phyloP scores from a whole-genome alignment of 2,113 vertebrate genomes.

The Ardeotis arabs region DNA sequence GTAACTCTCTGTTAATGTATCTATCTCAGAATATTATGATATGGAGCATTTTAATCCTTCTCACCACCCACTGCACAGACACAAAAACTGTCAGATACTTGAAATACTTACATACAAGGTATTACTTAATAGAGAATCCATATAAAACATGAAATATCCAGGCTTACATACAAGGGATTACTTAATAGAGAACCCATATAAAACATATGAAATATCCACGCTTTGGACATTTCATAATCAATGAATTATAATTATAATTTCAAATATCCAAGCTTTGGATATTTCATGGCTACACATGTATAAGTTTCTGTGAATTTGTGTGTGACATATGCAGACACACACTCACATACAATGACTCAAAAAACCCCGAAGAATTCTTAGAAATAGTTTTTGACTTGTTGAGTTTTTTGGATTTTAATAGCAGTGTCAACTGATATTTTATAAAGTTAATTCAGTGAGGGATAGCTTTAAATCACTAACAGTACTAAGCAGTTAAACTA shows the following conservation, averaged over 20 bases:
- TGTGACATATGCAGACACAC: neutral
- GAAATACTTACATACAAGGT: neutral
- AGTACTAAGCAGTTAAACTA: neutral
- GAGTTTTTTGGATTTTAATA: neutral
- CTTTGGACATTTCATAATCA: neutral
- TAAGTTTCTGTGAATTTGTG: neutral
- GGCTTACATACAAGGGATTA: neutral
- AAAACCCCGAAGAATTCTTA: neutral
- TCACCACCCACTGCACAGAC: neutral
- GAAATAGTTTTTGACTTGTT: neutral
- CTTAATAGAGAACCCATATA: neutral
- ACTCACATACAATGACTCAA: neutral
- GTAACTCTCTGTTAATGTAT: neutral
- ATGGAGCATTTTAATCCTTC: slow-evolving; percentile 47
- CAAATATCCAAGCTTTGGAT: neutral
- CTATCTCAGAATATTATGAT: slow-evolving; percentile 28
- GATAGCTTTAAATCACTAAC: neutral
- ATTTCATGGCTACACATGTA: neutral
- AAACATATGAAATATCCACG: neutral
- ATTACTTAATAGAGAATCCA: neutral
- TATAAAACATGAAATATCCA: neutral
- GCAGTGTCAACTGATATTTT: neutral
- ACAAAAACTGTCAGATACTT: neutral
- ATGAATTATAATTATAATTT: too few relatives aligned
- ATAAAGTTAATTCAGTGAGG: neutral